A percentile compares a stretch with the other conserved stretches of the same genome.
Evolutionary conservation across 2,888 invertebrate species (phyloP).

Genomic region (Sphecodes monilicornis): DNA sequence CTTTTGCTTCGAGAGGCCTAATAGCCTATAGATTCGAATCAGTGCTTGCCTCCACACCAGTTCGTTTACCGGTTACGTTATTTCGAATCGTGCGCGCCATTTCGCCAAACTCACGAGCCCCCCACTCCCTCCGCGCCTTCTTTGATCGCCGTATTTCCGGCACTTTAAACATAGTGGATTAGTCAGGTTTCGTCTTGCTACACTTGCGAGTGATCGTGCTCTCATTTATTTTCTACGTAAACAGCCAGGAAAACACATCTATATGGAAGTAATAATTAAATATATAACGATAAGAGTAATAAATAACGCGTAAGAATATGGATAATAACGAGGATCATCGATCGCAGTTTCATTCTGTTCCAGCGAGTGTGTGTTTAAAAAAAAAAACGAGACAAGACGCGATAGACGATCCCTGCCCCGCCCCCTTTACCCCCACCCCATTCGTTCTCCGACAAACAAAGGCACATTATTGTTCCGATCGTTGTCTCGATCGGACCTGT

Average conservation of each 20-base stretch:
- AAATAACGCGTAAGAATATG: slow-evolving; percentile 58
- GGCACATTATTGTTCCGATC: slow-evolving; percentile 34
- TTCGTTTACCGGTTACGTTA: slow-evolving; percentile 22
- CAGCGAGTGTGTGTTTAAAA: slow-evolving; percentile 48
- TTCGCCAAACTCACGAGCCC: background rate
- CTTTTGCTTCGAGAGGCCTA: slow-evolving; percentile 69
- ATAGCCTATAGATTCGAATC: slow-evolving; percentile 63
- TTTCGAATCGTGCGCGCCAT: background rate
- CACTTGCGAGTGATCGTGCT: slow-evolving; percentile 34
- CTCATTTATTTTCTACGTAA: slow-evolving; percentile 62
- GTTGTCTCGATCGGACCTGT: slow-evolving; percentile 34
- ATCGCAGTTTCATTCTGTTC: slow-evolving; percentile 56
- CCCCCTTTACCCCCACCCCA: background rate
- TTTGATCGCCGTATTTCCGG: slow-evolving; percentile 8
- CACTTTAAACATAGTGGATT: slow-evolving; percentile 22
- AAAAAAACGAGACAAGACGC: slow-evolving; percentile 33
- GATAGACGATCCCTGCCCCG: slow-evolving; percentile 42
- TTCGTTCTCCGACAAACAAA: slow-evolving; percentile 16
- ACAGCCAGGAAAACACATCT: slow-evolving; percentile 57
- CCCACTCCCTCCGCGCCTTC: background rate
- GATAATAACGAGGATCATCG: slow-evolving; percentile 56
- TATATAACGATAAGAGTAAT: slow-evolving; percentile 64
- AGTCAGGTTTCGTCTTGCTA: slow-evolving; percentile 31
- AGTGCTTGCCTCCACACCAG: slow-evolving; percentile 43
- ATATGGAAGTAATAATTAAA: slow-evolving; percentile 67